These are phyloP conservation scores for Pilophorus perplexus DNA, from an alignment of 2,888 invertebrate species.

Conservation along the genomic window DNA sequence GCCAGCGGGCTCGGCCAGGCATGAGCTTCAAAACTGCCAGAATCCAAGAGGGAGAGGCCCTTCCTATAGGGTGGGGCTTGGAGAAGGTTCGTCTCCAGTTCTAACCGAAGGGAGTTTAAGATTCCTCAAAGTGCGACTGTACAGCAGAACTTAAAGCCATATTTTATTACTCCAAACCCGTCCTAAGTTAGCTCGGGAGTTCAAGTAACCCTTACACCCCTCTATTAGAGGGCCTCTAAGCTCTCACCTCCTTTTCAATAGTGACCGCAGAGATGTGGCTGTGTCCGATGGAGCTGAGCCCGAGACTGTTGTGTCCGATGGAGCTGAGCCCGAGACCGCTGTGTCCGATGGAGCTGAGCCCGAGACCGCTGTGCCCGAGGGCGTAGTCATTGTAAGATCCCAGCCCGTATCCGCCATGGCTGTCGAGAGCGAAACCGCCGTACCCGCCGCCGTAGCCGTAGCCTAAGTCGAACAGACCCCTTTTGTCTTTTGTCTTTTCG, in stretches of 20 bases:
- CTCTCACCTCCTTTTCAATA: constrained; percentile 53
- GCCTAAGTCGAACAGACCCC: background rate
- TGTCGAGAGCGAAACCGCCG: constrained; percentile 4
- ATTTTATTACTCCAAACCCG: too few species aligned
- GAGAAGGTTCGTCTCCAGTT: too few species aligned
- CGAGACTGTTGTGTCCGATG: constrained; percentile 32
- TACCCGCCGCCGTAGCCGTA: constrained; percentile 13
- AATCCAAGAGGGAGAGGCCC: too few species aligned
- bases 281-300: constrained; percentile 15
- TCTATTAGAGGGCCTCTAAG: too few species aligned
- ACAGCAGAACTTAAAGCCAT: too few species aligned
- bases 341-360: background rate
- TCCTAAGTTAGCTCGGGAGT: too few species aligned
- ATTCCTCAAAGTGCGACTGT: too few species aligned
- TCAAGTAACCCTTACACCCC: too few species aligned
- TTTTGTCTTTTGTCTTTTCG: constrained; percentile 23
- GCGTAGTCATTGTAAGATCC: constrained; percentile 34
- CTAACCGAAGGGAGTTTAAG: too few species aligned
- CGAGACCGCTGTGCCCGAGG: background rate
- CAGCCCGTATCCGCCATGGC: constrained; percentile 32
- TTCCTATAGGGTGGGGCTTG: too few species aligned
- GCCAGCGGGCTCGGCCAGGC: too few species aligned
- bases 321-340: background rate
- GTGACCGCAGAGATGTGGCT: constrained; percentile 50
- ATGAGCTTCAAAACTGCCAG: too few species aligned